Evolutionary conservation across 2,888 invertebrate species (phyloP).

Genomic region (Mimumesa dahlbomi): DNA sequence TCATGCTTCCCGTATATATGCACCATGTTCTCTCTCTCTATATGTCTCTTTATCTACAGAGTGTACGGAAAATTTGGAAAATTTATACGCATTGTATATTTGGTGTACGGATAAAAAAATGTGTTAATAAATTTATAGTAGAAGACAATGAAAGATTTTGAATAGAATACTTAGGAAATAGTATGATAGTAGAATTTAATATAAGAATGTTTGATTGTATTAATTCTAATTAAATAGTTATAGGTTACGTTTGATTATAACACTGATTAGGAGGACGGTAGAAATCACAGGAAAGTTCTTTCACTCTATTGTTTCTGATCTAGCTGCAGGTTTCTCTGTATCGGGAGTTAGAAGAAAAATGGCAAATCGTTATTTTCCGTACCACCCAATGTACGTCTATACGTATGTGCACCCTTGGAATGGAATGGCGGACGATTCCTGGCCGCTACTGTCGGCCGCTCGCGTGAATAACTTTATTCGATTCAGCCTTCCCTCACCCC

Average conservation of each 20-base stretch:
- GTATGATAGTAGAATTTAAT: no score
- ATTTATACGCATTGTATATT: no score
- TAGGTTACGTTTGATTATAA: no score
- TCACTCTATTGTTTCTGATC: not conserved
- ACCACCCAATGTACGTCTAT: not conserved
- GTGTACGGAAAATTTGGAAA: conserved; percentile 12
- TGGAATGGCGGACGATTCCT: conserved; percentile 40
- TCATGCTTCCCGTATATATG: conserved; percentile 7
- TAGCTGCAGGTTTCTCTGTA: not conserved
- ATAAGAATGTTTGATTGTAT: no score
- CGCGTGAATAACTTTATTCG: conserved; percentile 56
- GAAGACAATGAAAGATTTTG: no score
- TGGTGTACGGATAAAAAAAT: no score
- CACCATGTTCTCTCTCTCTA: not conserved
- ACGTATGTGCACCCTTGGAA: conserved; percentile 3
- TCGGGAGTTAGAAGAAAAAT: not conserved
- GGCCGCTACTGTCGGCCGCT: conserved; percentile 19
- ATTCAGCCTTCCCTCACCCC: conserved; percentile 28
- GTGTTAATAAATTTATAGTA: no score
- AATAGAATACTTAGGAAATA: no score
- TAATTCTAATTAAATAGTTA: no score
- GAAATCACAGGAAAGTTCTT: no score
- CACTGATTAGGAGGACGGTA: no score
- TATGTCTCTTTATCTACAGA: not conserved
- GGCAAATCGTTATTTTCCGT: not conserved